A percentile compares a stretch with the other conserved stretches of the same genome.
These are phyloP conservation scores for Tapirus terrestris DNA, from an alignment of 2,113 vertebrate genomes.

Conservation along the genomic window DNA sequence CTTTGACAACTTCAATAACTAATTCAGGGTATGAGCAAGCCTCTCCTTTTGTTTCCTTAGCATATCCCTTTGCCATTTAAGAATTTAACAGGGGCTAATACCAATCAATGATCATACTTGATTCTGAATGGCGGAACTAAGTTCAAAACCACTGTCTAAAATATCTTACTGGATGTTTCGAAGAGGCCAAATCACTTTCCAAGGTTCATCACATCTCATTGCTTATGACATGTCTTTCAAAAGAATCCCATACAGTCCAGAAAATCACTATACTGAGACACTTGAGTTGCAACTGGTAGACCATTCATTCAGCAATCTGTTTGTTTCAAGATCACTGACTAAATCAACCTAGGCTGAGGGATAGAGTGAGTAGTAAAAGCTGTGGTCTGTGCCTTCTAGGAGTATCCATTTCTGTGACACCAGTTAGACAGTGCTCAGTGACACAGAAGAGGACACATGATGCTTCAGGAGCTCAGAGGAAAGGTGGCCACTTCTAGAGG, in stretches of 20 bases:
- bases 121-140: neutral
- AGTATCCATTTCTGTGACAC: neutral
- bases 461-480: neutral
- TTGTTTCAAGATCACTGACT: neutral
- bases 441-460: neutral
- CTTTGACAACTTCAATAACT: conserved; percentile 27
- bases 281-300: neutral
- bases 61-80: neutral
- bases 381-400: neutral
- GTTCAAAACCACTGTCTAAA: neutral
- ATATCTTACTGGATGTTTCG: neutral
- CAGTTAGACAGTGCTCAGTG: neutral
- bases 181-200: neutral
- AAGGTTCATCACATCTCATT: neutral
- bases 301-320: neutral
- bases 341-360: neutral
- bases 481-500: neutral
- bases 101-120: neutral
- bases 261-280: neutral
- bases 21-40: neutral
- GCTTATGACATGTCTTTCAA: neutral
- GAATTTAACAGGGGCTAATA: neutral
- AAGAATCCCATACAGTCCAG: neutral
- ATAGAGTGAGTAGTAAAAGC: neutral
- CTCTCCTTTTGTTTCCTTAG: neutral